A percentile compares a stretch with the other conserved stretches of the same genome.
These are phyloP conservation scores for Eubasilissa splendida DNA, from an alignment of 2,888 invertebrate genomes.

Conservation along the genomic window DNA sequence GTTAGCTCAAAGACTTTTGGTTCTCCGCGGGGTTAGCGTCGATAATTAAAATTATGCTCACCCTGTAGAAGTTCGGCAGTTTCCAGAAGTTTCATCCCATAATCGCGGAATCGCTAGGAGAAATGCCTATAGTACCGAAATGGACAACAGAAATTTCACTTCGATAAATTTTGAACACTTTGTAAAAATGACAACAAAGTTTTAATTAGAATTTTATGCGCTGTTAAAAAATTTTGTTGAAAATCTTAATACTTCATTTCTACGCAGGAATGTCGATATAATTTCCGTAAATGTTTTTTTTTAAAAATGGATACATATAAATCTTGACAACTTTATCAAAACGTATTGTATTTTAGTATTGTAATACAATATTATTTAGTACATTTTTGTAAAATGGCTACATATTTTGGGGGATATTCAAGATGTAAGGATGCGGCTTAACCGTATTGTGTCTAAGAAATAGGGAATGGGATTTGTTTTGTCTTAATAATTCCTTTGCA, in stretches of 20 bases:
- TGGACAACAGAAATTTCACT: background rate
- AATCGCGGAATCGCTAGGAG: slow-evolving; percentile 11
- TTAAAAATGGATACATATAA: no score
- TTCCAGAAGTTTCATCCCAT: slow-evolving; percentile 18
- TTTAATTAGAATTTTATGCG: no score
- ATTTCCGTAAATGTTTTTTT: no score
- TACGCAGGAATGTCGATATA: no score
- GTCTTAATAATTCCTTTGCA: slow-evolving; percentile 31
- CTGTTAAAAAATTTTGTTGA: background rate
- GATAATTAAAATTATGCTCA: slow-evolving; percentile 53
- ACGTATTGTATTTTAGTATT: no score
- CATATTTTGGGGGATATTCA: background rate
- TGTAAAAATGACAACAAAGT: background rate
- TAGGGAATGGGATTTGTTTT: slow-evolving; percentile 20
- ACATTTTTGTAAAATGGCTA: background rate
- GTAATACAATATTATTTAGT: background rate
- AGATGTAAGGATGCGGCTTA: slow-evolving; percentile 12
- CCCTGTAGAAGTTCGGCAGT: slow-evolving; percentile 43
- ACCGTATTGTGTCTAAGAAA: slow-evolving; percentile 19
- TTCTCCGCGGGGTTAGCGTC: slow-evolving; percentile 29
- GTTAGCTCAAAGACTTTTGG: slow-evolving; percentile 2
- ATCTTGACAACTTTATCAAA: no score
- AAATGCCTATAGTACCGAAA: background rate
- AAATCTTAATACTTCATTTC: slow-evolving; percentile 1
- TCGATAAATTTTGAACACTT: background rate